A percentile compares a stretch with the other conserved stretches of the same genome.
Evolutionary conservation across 2,888 invertebrate genomes (phyloP).

Genomic region (Campopleginae sp.): DNA sequence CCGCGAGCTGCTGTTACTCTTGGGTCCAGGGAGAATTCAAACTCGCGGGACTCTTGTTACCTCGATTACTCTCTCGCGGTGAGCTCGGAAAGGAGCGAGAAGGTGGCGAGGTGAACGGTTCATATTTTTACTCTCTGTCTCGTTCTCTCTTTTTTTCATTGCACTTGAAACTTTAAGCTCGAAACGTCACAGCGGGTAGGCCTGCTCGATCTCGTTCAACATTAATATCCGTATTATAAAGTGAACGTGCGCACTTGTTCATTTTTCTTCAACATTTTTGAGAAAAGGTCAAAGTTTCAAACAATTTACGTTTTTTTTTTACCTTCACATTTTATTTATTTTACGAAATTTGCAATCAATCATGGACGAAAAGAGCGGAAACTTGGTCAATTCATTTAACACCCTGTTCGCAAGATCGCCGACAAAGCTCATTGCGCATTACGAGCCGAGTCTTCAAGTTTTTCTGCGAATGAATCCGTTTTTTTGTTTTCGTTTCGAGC

Average conservation of each 20-base stretch:
- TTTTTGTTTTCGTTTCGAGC: not conserved
- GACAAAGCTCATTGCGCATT: no score
- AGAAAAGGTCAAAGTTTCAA: not conserved
- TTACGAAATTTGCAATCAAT: not conserved
- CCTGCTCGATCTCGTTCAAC: constrained; percentile 39
- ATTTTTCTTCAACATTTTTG: constrained; percentile 3
- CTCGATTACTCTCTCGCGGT: constrained; percentile 64
- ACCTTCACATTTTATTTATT: no score
- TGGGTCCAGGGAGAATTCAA: constrained; percentile 37
- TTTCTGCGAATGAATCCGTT: no score
- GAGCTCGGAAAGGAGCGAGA: constrained; percentile 25
- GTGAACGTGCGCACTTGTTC: not conserved
- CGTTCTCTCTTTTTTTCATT: constrained; percentile 1
- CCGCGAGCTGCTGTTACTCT: constrained; percentile 36
- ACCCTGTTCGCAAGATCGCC: no score
- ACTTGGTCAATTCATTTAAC: no score
- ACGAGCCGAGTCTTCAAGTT: no score
- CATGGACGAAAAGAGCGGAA: not conserved
- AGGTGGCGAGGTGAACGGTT: constrained; percentile 57
- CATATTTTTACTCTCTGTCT: constrained; percentile 29
- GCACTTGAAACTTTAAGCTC: constrained; percentile 27
- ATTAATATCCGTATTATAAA: constrained; percentile 37
- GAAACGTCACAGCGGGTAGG: constrained; percentile 56
- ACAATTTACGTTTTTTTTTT: no score
- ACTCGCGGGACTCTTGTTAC: constrained; percentile 60